Evolutionary conservation across 2,888 invertebrate genomes (phyloP).

Genomic region (Rhodophaea formosa): DNA sequence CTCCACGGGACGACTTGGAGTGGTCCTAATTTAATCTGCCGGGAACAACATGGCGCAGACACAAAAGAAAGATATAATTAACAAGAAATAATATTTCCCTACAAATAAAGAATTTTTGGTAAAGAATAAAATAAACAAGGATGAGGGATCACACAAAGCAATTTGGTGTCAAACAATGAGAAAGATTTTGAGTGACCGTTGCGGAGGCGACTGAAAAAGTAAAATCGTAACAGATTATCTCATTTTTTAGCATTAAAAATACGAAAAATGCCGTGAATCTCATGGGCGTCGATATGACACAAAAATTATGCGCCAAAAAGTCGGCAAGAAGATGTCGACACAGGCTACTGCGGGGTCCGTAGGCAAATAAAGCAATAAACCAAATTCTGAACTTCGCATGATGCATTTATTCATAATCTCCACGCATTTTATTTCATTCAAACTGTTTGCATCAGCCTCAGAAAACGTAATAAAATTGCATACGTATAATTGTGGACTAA

Average conservation of each 20-base stretch:
- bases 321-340: not conserved
- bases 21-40: no score
- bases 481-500: no score
- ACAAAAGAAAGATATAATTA: not conserved
- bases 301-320: slow-evolving; percentile 7
- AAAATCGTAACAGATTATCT: slow-evolving; percentile 14
- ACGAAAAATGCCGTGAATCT: slow-evolving; percentile 9
- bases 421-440: no score
- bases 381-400: no score
- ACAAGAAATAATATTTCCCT: not conserved
- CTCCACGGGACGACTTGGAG: no score
- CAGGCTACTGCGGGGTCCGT: not conserved
- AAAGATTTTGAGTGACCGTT: slow-evolving; percentile 7
- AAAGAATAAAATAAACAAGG: not conserved
- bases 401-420: no score
- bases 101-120: not conserved
- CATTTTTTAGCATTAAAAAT: slow-evolving; percentile 16
- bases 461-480: no score
- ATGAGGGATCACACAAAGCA: slow-evolving; percentile 7
- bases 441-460: no score
- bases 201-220: not conserved
- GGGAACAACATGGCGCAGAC: no score
- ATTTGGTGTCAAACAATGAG: slow-evolving; percentile 9
- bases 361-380: not conserved
- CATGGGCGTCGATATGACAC: slow-evolving; percentile 14